phyloP scores from a whole-genome alignment of 2,113 vertebrate species.

The Myrmophylax atrothorax region DNA sequence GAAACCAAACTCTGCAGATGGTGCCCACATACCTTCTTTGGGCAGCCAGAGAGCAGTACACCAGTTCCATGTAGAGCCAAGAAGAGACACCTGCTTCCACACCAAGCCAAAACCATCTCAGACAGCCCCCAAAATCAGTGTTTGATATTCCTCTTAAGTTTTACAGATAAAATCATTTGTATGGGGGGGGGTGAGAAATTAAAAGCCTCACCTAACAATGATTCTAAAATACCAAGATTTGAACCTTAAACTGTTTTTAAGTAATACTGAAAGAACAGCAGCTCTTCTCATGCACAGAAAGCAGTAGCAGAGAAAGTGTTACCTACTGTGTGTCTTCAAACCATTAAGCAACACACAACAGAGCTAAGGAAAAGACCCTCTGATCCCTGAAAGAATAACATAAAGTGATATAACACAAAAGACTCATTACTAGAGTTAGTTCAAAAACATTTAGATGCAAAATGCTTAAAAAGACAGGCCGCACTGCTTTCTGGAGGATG shows the following conservation, averaged over 20 bases:
- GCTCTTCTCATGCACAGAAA: background rate
- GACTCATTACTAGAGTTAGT: background rate
- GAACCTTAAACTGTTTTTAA: background rate
- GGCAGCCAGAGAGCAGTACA: background rate
- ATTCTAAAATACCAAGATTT: background rate
- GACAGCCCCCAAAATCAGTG: background rate
- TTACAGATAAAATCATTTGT: background rate
- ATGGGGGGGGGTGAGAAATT: background rate
- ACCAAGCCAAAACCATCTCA: background rate
- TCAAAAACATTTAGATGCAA: background rate
- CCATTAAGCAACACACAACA: background rate
- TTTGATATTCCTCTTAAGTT: background rate
- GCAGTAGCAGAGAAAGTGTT: background rate
- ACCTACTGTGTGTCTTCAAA: background rate
- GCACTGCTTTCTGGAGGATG: background rate
- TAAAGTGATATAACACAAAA: background rate
- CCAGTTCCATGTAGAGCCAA: rapidly evolving
- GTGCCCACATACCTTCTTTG: background rate
- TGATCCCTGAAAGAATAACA: background rate
- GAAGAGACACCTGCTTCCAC: background rate
- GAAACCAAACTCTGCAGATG: background rate
- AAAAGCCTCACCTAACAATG: rapidly evolving
- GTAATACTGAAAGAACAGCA: background rate
- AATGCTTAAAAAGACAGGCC: background rate
- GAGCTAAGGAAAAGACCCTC: background rate